phyloP scores from a whole-genome alignment of 2,797 vertebrate species.

The Arrhamphus sclerolepis region DNA sequence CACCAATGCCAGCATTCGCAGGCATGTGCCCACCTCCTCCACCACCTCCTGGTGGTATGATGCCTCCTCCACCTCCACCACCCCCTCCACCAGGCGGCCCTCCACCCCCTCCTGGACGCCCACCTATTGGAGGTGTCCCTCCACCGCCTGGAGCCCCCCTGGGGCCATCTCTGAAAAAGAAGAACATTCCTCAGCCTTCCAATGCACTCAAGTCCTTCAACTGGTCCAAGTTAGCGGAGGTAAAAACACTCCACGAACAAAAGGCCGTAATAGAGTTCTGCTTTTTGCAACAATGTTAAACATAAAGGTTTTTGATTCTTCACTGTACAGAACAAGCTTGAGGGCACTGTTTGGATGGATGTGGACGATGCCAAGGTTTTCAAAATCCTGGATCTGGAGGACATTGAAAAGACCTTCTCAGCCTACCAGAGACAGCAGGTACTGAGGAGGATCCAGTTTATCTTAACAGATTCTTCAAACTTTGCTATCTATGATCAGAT shows the following conservation, averaged over 20 bases:
- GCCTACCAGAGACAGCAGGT: conserved; percentile 99
- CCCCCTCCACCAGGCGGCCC: conserved; percentile 88
- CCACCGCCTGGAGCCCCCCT: conserved; percentile 90
- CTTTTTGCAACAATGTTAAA: background rate
- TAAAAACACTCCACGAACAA: conserved; percentile 56
- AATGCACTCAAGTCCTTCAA: conserved; percentile 98
- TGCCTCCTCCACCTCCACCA: conserved; percentile 80
- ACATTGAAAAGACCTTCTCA: conserved; percentile 97
- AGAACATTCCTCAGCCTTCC: conserved; percentile 92
- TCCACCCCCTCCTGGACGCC: conserved; percentile 86
- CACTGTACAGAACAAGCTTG: conserved; percentile 89
- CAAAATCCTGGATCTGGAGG: conserved; percentile 93
- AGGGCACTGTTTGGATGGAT: conserved; percentile 93
- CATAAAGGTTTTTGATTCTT: background rate
- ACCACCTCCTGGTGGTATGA: conserved; percentile 78
- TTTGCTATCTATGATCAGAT: conserved; percentile 5
- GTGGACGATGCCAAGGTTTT: conserved; percentile 93
- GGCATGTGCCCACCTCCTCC: conserved; percentile 67
- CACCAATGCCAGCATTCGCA: conserved; percentile 73
- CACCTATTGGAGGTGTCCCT: conserved; percentile 83
- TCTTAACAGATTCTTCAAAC: no score
- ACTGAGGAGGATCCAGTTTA: conserved; percentile 41
- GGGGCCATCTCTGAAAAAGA: conserved; percentile 87
- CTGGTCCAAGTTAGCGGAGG: conserved; percentile 96
- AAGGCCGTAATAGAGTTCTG: no score